Base-by-base conservation (phyloP, 2,113 vertebrate genomes). In the Oxygymnocypris stewartii region DNA sequence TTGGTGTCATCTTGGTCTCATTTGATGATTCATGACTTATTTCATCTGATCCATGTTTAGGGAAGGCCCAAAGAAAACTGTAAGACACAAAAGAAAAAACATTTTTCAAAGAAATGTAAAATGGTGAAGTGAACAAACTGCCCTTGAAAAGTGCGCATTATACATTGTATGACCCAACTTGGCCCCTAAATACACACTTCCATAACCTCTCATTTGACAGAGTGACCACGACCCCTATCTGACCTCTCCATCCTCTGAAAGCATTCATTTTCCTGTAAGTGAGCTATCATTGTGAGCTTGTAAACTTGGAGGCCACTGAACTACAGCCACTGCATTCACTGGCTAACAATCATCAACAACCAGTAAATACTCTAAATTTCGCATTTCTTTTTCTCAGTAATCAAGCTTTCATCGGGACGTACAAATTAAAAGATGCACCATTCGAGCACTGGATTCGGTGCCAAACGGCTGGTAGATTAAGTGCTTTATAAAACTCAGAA, bases 401-500 rank as follows among this genome's bases (percentile, higher is more conserved):
- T 61, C 57, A n/a, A 61, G 57, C 23, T 61, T 23, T 20, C 51
- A 54, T 54, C 2, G 51, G 51, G 51, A 54, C 6, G 4, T 44
- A 6, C 61, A 31, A 82, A 82, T 51, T 51, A 51, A 82, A 71
- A 51, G 65, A 47, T n/a, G 28, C 16, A 31, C 28, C 16, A 35
- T 54, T 2, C 28, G 31, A 37, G 81, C 5, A 1, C 79, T 49
- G 13, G 14, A 67, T 82, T 67, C 5, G 9, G 31, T 31, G 63
- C 44, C 44, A 82, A 51, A 69, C 44, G 10, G 28, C 63, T 31
- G 4, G 81, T 13, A 28, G 63, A 71, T 69, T 35, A 37, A 82
- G 81, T 82, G 9, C 28, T 71, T 82, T 82, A 35, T 54, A 71
- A 82, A 82, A 82, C 57, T 82, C 81, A 71, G 44, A 13, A 54